Conservation (phyloP, 2,888 invertebrate species). For the Biston stratarius region DNA sequence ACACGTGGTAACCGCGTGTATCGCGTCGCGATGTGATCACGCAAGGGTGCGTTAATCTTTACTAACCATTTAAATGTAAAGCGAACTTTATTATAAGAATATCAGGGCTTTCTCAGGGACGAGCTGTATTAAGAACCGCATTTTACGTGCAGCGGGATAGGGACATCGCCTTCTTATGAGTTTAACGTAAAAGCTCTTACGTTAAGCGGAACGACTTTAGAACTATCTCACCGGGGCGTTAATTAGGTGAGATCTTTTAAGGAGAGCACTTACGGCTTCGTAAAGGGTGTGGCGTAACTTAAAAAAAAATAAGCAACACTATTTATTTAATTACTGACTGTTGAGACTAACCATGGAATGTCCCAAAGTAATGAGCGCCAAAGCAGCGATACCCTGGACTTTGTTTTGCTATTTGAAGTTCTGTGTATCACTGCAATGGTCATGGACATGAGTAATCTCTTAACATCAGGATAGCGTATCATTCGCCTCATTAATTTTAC, state of each 20-base stretch:
- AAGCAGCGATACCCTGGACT: no score
- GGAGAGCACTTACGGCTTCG: not conserved
- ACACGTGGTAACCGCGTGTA: no score
- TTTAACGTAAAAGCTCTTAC: not conserved
- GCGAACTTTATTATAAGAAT: constrained; percentile 10
- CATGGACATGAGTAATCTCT: no score
- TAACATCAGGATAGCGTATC: no score
- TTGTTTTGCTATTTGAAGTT: no score
- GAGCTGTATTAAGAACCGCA: constrained; percentile 12
- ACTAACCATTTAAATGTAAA: constrained; percentile 1
- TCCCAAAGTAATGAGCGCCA: no score
- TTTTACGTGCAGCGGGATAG: constrained; percentile 9
- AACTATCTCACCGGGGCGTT: not conserved
- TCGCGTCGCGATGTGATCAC: not conserved
- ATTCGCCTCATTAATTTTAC: no score
- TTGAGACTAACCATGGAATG: no score
- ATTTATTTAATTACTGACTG: not conserved
- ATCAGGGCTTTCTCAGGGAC: constrained; percentile 2
- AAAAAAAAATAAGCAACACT: not conserved
- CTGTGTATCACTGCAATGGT: no score
- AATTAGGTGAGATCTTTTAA: not conserved
- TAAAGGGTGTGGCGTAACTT: no score
- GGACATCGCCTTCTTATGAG: not conserved
- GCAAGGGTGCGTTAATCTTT: constrained; percentile 7
- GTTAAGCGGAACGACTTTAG: not conserved